A percentile compares a stretch with the other conserved stretches of the same genome.
These are phyloP conservation scores for Gandaritis pyraliata DNA, from an alignment of 2,888 invertebrate genomes.

Conservation along the genomic window DNA sequence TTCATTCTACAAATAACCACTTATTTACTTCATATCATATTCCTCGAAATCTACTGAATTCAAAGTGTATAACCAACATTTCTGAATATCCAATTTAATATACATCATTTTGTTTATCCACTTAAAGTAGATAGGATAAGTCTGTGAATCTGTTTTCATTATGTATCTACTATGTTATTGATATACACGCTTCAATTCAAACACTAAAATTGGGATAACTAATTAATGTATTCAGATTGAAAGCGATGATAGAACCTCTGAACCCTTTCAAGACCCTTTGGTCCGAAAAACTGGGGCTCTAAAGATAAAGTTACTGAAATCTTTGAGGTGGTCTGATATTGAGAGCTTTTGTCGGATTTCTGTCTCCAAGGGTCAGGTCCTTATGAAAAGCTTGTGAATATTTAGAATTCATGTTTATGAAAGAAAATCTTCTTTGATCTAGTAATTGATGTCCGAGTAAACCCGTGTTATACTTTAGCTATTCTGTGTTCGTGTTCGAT, in stretches of 20 bases:
- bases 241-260: conserved; percentile 18
- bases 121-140: conserved; percentile 10
- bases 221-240: conserved; percentile 29
- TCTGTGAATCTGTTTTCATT: conserved; percentile 7
- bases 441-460: conserved; percentile 8
- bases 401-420: conserved; percentile 21
- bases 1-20: neutral
- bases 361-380: conserved; percentile 19
- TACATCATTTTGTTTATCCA: conserved; percentile 20
- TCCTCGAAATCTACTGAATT: conserved; percentile 1
- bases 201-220: conserved; percentile 25
- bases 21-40: conserved; percentile 1
- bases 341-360: conserved; percentile 22
- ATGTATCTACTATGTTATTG: conserved; percentile 9
- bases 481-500: neutral
- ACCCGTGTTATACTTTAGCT: neutral
- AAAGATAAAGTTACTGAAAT: conserved; percentile 25
- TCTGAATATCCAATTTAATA: conserved; percentile 14
- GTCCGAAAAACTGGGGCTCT: conserved; percentile 20
- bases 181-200: conserved; percentile 21
- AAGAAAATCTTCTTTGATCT: conserved; percentile 19
- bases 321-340: conserved; percentile 22
- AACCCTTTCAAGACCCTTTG: conserved; percentile 18
- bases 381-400: conserved; percentile 22
- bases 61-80: conserved; percentile 7